A percentile compares a stretch with the other conserved stretches of the same genome.
Conservation (phyloP, 2,113 vertebrate species). For the Grantiella picta region DNA sequence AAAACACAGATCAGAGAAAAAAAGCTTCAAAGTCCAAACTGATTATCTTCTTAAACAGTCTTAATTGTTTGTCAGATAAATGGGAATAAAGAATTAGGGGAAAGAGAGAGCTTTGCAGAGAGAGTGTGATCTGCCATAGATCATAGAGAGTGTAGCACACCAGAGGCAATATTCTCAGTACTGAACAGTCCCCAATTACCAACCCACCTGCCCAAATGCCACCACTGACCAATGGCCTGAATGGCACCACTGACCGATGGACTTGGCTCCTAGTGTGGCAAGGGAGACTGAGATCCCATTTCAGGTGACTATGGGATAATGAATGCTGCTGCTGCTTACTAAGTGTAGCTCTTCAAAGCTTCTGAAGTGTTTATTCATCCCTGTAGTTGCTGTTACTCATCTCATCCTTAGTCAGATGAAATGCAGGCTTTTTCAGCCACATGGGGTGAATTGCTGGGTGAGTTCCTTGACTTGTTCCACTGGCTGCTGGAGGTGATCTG, state of each 20-base stretch:
- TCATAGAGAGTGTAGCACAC: too few relatives aligned
- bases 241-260: neutral
- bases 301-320: neutral
- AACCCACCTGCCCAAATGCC: rapidly evolving
- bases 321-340: neutral
- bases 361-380: neutral
- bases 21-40: neutral
- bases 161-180: too few relatives aligned
- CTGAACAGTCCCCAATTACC: neutral
- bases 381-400: neutral
- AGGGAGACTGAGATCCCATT: neutral
- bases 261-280: rapidly evolving
- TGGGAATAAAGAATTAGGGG: neutral
- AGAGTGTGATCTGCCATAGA: neutral
- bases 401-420: neutral
- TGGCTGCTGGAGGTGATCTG: neutral
- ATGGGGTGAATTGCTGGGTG: neutral
- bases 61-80: neutral
- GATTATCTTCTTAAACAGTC: neutral
- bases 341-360: neutral
- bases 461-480: neutral
- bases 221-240: neutral
- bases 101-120: neutral
- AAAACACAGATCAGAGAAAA: neutral
- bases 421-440: neutral